A percentile compares a stretch with the other conserved stretches of the same genome.
Evolutionary conservation across 1,140 invertebrate genomes (phyloP).

Genomic region (Aphis craccivora): DNA sequence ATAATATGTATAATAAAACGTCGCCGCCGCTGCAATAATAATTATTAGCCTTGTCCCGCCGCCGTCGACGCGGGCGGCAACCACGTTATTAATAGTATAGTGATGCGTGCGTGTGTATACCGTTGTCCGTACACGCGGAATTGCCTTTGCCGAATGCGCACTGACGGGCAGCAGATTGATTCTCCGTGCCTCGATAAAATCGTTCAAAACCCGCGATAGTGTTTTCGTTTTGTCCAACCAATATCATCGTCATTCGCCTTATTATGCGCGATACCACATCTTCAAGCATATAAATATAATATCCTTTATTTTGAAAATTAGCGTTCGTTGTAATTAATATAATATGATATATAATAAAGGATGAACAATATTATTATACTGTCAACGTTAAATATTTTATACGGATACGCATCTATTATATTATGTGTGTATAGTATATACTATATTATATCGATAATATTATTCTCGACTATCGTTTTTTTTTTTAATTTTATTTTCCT

Average conservation of each 20-base stretch:
- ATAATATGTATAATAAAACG: not conserved
- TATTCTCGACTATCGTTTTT: no score
- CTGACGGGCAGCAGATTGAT: not conserved
- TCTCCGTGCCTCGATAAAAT: not conserved
- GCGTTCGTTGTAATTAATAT: no score
- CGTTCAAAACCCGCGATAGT: not conserved
- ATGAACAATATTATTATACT: no score
- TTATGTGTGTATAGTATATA: no score
- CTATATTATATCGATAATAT: no score
- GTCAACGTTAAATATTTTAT: no score
- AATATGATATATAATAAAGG: no score
- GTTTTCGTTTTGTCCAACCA: not conserved
- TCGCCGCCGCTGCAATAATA: not conserved
- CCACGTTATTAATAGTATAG: not conserved
- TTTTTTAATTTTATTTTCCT: no score
- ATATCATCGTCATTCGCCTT: not conserved
- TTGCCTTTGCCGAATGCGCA: no score
- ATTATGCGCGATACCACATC: no score
- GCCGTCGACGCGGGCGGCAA: not conserved
- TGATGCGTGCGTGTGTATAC: not conserved
- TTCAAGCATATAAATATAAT: not conserved
- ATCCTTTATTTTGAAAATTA: not conserved
- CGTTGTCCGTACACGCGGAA: not conserved
- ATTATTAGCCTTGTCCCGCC: slow-evolving; percentile 12
- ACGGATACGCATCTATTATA: no score